Evolutionary conservation across 2,888 invertebrate species (phyloP).

Genomic region (Prosapia bicincta): DNA sequence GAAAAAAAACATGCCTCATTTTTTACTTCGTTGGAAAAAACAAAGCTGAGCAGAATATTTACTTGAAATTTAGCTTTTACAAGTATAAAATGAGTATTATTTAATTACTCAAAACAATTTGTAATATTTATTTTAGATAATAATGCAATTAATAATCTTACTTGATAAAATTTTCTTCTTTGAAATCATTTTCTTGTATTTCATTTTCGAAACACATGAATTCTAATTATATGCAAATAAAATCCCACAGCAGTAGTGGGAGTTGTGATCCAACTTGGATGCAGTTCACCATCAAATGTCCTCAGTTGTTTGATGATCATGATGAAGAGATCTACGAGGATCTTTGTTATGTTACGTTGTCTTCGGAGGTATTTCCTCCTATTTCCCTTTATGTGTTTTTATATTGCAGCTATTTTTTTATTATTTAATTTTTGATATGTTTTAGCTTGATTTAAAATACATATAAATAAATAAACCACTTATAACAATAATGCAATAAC

Average conservation of each 20-base stretch:
- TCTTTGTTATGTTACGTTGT: conserved; percentile 81
- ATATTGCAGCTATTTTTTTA: conserved; percentile 32
- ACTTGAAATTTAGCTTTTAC: too few species aligned
- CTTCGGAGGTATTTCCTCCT: conserved; percentile 59
- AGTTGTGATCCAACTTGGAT: conserved; percentile 56
- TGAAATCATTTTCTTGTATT: too few species aligned
- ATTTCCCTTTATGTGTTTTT: conserved; percentile 28
- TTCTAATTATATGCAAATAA: too few species aligned
- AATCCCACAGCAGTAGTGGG: conserved; percentile 13
- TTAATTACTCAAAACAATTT: too few species aligned
- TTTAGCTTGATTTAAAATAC: neutral
- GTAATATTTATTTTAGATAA: too few species aligned
- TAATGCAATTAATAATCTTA: too few species aligned
- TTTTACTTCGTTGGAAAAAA: too few species aligned
- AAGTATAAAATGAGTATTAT: too few species aligned
- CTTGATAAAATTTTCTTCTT: too few species aligned
- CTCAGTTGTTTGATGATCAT: conserved; percentile 59
- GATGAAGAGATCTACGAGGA: conserved; percentile 81
- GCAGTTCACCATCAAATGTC: conserved; percentile 61
- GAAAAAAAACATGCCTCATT: too few species aligned
- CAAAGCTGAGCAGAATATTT: too few species aligned
- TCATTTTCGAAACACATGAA: too few species aligned
- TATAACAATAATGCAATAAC: neutral
- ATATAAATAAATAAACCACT: neutral
- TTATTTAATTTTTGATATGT: conserved; percentile 30